These are phyloP conservation scores for Hyposoter dolosus DNA, from an alignment of 2,888 invertebrate genomes.

Conservation along the genomic window DNA sequence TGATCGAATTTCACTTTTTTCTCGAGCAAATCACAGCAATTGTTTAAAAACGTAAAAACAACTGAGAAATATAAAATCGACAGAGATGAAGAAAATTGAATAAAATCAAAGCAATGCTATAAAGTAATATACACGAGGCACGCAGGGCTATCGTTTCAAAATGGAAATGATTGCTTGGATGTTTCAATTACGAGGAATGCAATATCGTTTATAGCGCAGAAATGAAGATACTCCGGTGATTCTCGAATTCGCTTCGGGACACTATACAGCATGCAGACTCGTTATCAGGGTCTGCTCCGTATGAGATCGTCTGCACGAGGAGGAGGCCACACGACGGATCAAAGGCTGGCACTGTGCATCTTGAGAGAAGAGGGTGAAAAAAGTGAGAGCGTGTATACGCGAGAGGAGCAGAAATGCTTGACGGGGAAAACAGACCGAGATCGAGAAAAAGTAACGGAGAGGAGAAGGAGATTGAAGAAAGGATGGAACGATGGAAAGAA, in stretches of 20 bases:
- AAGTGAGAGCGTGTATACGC: constrained; percentile 18
- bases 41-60: background rate
- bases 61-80: background rate
- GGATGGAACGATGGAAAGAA: constrained; percentile 32
- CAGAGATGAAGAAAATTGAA: background rate
- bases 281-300: constrained; percentile 38
- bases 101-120: background rate
- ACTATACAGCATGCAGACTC: constrained; percentile 7
- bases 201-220: background rate
- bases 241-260: constrained; percentile 2
- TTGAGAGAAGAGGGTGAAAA: constrained; percentile 1
- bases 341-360: constrained; percentile 61
- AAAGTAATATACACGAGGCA: background rate
- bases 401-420: background rate
- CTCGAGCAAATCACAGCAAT: background rate
- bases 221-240: constrained; percentile 7
- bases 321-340: constrained; percentile 37
- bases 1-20: background rate
- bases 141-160: background rate
- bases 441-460: background rate
- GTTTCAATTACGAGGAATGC: background rate
- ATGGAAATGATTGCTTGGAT: background rate
- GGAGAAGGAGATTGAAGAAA: background rate
- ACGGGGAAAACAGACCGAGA: background rate
- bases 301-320: constrained; percentile 22